Base-by-base conservation (phyloP, 2,888 invertebrate species). In the Platycheirus rosarum region DNA sequence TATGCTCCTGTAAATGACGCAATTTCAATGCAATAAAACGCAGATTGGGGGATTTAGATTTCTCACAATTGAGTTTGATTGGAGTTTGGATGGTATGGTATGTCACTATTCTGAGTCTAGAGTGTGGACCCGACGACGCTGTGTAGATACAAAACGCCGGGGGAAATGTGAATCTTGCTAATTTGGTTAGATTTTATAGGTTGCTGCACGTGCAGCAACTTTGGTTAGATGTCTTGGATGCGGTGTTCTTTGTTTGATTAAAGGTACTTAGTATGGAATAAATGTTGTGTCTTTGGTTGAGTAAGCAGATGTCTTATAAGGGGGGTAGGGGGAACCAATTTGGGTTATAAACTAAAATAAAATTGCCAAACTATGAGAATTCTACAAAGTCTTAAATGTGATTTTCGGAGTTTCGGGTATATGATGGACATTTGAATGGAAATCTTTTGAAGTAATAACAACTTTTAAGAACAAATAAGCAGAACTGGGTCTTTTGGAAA, bases 21-120 rank as follows among this genome's bases (percentile, higher is more conserved):
- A 70, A 76, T 76, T 78, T 60, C 53, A 74, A 68, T 79, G 74
- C 79, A 82, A 75, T 75, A 53, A 57, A 49, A 49, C n/a, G n/a
- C 69, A 57, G 62, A 74, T 70, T 65, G 57, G 42, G 40, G 70
- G 65, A 65, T 65, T 66, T 62, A 48, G 26, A 65, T 46, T 60
- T 42, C 20, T 66, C 37, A 20, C 71, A 63, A 76, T 70, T 70
- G 76, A 63, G 76, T 70, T 60, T 55, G 26, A 18, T 9, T 73
- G n/a, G 32, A 44, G 49, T 42, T 68, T 49, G 48, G 66, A 46
- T 62, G 29, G 48, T 18, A 40, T 29, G 40, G 14, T 32, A 60
- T 44, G n/a, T 42, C 20, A 69, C n/a, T 37, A 40, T 42, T 57
- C 42, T 65, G 13, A 14, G n/a, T 18, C 6, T 16, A 32, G 46